phyloP scores from a whole-genome alignment of 1,140 invertebrate genomes.

The Aporrectodea caliginosa region DNA sequence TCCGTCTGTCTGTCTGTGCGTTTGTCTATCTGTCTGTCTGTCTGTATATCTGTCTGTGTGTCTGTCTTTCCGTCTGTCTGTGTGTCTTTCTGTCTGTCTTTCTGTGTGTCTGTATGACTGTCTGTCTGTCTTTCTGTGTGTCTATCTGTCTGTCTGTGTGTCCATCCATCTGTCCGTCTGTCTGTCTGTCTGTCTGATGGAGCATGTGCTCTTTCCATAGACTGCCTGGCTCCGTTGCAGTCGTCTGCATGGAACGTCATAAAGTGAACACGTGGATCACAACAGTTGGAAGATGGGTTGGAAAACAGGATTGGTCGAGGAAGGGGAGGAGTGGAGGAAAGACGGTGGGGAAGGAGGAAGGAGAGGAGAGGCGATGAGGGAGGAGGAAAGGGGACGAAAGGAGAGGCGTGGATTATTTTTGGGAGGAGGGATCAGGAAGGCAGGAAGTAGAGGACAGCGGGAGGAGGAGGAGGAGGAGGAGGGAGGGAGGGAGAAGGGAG shows the following conservation, averaged over 20 bases:
- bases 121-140: not conserved
- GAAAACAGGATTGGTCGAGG: too few species aligned
- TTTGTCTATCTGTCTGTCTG: too few species aligned
- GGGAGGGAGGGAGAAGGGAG: not conserved
- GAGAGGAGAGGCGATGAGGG: not conserved
- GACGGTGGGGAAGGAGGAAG: not conserved
- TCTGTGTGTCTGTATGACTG: too few species aligned
- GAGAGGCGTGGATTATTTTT: not conserved
- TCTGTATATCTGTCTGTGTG: too few species aligned
- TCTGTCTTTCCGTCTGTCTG: too few species aligned
- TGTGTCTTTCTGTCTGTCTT: too few species aligned
- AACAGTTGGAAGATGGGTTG: too few species aligned
- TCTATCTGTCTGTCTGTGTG: not conserved
- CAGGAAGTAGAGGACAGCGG: not conserved
- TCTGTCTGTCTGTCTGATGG: slow-evolving; percentile 1
- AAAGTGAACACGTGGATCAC: too few species aligned
- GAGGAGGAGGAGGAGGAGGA: not conserved
- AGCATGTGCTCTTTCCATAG: too few species aligned
- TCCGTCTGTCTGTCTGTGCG: too few species aligned
- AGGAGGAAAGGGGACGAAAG: not conserved
- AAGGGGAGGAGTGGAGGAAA: not conserved
- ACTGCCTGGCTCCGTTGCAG: too few species aligned
- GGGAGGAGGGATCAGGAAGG: not conserved
- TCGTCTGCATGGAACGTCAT: too few species aligned
- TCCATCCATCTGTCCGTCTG: not conserved